Evolutionary conservation across 2,797 vertebrate species (phyloP), one percentile per base, ranked within the genome.

Genomic region (Cyprinodon diabolis): DNA sequence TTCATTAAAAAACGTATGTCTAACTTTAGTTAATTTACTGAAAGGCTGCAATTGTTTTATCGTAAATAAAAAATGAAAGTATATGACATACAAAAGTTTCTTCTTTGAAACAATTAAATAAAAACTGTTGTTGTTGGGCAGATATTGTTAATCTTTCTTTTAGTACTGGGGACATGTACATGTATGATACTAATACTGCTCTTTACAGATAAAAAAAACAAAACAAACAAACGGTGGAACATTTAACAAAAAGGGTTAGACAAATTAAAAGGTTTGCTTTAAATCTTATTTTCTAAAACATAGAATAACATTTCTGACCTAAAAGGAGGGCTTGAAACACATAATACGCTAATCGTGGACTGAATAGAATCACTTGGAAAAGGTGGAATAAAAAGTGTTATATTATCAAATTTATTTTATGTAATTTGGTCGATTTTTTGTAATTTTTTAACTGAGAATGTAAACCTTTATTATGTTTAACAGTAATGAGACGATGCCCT

Each of bases 61-160:
- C 65, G 30, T 30, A 30, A 30, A 79, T 67, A 78, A 57, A 5
- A 12, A 11, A 58, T 68, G 79, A 49, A 77, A 86, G 74, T 10
- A 81, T 74, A 74, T 47, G 55, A 72, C 79, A 81, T 15, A 43
- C 11, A 62, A 37, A 54, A 25, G 47, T 17, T 72, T 76, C 65
- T 77, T 19, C 0, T 73, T 80, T 77, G 56, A 83, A 84, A 81
- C 58, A 63, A 81, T 71, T 74, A 17, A 69, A 77, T 69, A 48
- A 68, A 72, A 51, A 35, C 71, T 65, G 37, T 14, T 52, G 23
- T 55, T 76, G 6, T 7, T 14, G 15, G 56, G 30, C 25, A 58
- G 30, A 17, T 8, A 35, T 60, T 60, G 9, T 60, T 60, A 60
- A 60, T 17, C 15, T 30, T 72, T 71, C 30, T 71, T 43, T 69